A percentile compares a stretch with the other conserved stretches of the same genome.
Conservation (phyloP, 1,140 invertebrate species). For the Drosophila sp. region DNA sequence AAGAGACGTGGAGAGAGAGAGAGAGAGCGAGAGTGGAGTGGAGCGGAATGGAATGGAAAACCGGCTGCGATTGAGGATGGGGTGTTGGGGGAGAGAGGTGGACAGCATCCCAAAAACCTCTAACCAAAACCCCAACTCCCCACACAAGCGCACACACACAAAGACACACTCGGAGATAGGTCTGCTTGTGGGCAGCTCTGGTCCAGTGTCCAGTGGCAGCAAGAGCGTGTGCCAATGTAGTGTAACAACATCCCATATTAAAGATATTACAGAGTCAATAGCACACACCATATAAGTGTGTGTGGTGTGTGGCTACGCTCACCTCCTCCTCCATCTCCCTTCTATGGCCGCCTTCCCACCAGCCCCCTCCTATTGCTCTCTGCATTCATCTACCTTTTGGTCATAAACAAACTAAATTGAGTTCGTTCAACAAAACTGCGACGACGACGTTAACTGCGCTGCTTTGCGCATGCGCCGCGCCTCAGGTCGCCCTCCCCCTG, state of each 20-base stretch:
- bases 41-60: slow-evolving; percentile 27
- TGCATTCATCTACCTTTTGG: slow-evolving; percentile 34
- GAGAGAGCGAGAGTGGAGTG: slow-evolving; percentile 4
- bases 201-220: slow-evolving; percentile 71
- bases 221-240: slow-evolving; percentile 82
- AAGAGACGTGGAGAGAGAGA: slow-evolving; percentile 54
- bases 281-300: slow-evolving; percentile 77
- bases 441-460: slow-evolving; percentile 22
- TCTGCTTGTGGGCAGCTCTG: slow-evolving; percentile 43
- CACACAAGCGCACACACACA: slow-evolving; percentile 10
- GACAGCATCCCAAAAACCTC: slow-evolving; percentile 20
- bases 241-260: slow-evolving; percentile 82
- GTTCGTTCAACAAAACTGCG: slow-evolving; percentile 78
- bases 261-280: slow-evolving; percentile 81
- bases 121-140: neutral
- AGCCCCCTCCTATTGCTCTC: slow-evolving; percentile 1
- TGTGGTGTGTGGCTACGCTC: slow-evolving; percentile 48
- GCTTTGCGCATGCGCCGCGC: slow-evolving; percentile 50
- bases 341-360: neutral
- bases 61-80: slow-evolving; percentile 31
- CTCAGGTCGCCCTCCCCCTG: slow-evolving; percentile 22
- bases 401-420: slow-evolving; percentile 78
- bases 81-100: slow-evolving; percentile 13
- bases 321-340: slow-evolving; percentile 18
- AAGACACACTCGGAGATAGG: slow-evolving; percentile 24